Percentiles rank a stretch among this genome's conserved stretches.
phyloP scores from a whole-genome alignment of 2,113 vertebrate species.

The Tragelaphus strepsiceros region DNA sequence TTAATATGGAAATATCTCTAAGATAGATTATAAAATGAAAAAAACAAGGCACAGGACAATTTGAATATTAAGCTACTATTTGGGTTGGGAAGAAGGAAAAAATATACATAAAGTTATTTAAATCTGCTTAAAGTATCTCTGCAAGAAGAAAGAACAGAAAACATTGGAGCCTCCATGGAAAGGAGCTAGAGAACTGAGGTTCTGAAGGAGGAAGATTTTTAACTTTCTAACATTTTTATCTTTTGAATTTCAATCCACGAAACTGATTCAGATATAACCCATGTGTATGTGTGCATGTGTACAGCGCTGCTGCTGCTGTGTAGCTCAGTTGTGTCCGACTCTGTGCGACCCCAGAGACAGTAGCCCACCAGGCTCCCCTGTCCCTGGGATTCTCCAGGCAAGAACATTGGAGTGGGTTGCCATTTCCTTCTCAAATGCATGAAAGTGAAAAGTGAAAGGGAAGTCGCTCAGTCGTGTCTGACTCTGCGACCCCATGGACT shows the following conservation, averaged over 20 bases:
- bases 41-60: not conserved
- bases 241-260: not conserved
- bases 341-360: no score
- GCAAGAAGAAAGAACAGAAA: not conserved
- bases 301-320: no score
- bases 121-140: slow-evolving; percentile 2
- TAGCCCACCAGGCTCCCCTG: no score
- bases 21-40: not conserved
- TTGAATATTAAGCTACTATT: not conserved
- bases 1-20: not conserved
- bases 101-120: not conserved
- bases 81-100: not conserved
- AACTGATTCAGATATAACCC: not conserved
- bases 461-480: no score
- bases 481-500: no score
- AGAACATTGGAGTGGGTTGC: no score
- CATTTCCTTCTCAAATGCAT: no score
- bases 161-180: not conserved
- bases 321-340: no score
- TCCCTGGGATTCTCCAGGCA: no score
- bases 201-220: not conserved
- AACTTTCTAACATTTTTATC: not conserved
- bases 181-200: not conserved
- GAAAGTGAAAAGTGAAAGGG: no score
- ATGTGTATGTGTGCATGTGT: not conserved